phyloP scores from a whole-genome alignment of 2,888 invertebrate genomes.

The Spisula solida region DNA sequence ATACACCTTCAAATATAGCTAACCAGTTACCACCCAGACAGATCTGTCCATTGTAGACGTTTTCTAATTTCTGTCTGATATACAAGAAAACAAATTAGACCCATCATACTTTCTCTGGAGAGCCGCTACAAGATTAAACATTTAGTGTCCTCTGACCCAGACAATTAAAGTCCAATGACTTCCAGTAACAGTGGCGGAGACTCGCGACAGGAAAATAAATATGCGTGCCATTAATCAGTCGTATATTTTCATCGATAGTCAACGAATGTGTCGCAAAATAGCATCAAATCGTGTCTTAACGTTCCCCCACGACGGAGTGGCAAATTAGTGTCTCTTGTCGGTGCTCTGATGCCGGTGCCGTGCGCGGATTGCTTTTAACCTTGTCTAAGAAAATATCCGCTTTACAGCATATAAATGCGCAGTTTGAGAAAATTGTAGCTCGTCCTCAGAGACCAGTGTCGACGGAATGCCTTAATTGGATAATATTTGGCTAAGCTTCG shows the following conservation, averaged over 20 bases:
- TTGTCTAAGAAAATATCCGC: conserved; percentile 52
- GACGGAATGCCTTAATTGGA: conserved; percentile 56
- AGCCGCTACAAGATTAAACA: background rate
- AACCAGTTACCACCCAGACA: background rate
- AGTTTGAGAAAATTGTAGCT: conserved; percentile 36
- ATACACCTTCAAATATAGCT: too few relatives aligned
- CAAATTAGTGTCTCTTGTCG: conserved; percentile 56
- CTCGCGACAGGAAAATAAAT: conserved; percentile 42
- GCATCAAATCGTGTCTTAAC: conserved; percentile 41
- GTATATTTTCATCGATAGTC: conserved; percentile 29
- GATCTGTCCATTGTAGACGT: background rate
- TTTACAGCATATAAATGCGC: conserved; percentile 46
- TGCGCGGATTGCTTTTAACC: conserved; percentile 57
- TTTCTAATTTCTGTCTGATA: background rate
- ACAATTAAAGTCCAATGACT: conserved; percentile 16
- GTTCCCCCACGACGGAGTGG: conserved; percentile 58
- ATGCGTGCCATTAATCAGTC: conserved; percentile 51
- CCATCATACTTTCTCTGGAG: too few relatives aligned
- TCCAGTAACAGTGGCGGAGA: background rate
- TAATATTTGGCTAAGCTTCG: conserved; percentile 61
- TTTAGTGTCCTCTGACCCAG: conserved; percentile 25
- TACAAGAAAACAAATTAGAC: background rate
- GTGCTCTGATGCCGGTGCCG: conserved; percentile 52
- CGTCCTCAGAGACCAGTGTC: conserved; percentile 45
- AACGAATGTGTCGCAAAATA: conserved; percentile 46